Evolutionary conservation across 2,113 vertebrate species (phyloP), one percentile per base, ranked within the genome.

Genomic region (Okapia johnstoni): DNA sequence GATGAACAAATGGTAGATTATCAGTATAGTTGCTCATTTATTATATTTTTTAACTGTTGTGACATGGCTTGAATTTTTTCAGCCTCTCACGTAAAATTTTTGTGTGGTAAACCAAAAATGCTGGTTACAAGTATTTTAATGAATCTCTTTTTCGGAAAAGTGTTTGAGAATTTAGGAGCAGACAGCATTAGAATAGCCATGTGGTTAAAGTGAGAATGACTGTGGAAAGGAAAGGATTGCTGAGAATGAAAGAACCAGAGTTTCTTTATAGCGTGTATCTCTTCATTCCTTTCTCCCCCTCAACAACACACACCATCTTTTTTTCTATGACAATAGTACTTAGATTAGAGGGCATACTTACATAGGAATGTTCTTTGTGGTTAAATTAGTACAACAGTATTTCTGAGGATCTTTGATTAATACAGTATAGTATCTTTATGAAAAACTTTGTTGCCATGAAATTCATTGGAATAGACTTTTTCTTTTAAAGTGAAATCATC

Each of bases 31-130:
- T 96, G 33, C 46, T 43, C 19, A 86, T 95, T 95, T 61, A 84
- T 77, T 95, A 2, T 90, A 83, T 81, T 83, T 96, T 93, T 94
- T 28, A 91, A 83, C 84, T 97, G 6, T 89, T 63, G 46, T 76
- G 60, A 66, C 12, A 86, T 9, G 86, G 15, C 26, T 55, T 95
- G 95, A 86, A 81, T 63, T 96, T 94, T 76, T 86, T 19, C 83
- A 58, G 54, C 7, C 60, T 86, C 30, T 87, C 63, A 25, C 40
- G 90, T 83, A 63, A 79, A 95, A 77, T n/a, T 88, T 92, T 92
- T 93, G 66, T 88, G 60, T 43, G 16, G 43, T 94, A 95, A 83
- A 86, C 87, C 57, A 95, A 46, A 86, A 83, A 84, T 88, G 23
- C 30, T 70, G 60, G 54, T 88, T 85, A 40, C 23, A 86, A 26